Conservation (phyloP, 30 jellyfish, hydroid and myxozoan genomes). For the Chrysaora quinquecirrha region DNA sequence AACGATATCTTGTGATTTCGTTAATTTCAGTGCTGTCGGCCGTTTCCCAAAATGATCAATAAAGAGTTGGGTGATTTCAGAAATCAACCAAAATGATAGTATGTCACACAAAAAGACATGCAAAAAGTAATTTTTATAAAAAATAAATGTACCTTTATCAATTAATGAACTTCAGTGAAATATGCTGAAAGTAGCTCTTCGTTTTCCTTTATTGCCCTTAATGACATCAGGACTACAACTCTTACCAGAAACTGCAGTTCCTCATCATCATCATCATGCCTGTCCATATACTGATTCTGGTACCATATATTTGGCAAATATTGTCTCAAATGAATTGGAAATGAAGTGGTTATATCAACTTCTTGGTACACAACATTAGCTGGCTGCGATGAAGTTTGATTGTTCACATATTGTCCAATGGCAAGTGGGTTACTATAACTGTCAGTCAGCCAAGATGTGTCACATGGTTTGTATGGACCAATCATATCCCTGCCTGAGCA, state of each 20-base stretch:
- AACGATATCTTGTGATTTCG: too few relatives aligned
- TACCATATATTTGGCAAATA: conserved; percentile 66
- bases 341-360: conserved; percentile 53
- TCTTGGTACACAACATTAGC: conserved; percentile 81
- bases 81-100: too few relatives aligned
- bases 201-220: conserved; percentile 35
- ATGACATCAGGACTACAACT: conserved; percentile 53
- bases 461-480: conserved; percentile 31
- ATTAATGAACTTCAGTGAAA: conserved; percentile 65
- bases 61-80: too few relatives aligned
- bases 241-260: conserved; percentile 28
- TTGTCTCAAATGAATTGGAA: conserved; percentile 55
- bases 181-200: conserved; percentile 76
- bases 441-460: conserved; percentile 37
- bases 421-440: conserved; percentile 63
- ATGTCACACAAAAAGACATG: too few relatives aligned
- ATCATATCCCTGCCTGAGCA: conserved; percentile 59
- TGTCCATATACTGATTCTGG: conserved; percentile 25
- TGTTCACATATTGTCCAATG: conserved; percentile 77
- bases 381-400: conserved; percentile 36
- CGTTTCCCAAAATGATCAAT: too few relatives aligned
- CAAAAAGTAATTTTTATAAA: too few relatives aligned
- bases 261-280: not conserved
- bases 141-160: too few relatives aligned
- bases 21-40: too few relatives aligned